Evolutionary conservation across 2,113 vertebrate species (phyloP).

Genomic region (Hippopotamus amphibius): DNA sequence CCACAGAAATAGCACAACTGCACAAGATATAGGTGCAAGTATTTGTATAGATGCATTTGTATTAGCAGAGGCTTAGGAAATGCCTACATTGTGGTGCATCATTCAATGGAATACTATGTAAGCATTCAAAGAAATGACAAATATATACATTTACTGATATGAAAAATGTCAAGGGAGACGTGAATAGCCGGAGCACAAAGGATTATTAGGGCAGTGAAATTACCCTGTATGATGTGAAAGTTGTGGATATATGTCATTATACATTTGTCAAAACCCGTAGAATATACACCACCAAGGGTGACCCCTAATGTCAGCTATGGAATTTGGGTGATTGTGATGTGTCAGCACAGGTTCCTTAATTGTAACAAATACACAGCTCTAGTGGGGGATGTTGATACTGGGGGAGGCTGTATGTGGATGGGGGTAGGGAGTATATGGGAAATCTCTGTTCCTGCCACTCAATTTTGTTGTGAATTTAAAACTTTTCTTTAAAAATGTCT

Average conservation of each 20-base stretch:
- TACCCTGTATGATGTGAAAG: not conserved
- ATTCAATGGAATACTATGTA: not conserved
- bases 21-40: not conserved
- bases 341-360: not conserved
- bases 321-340: not conserved
- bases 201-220: not conserved
- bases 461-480: constrained; percentile 18
- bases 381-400: not conserved
- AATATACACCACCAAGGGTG: not conserved
- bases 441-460: not conserved
- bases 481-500: not conserved
- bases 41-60: not conserved
- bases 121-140: constrained; percentile 33
- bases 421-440: not conserved
- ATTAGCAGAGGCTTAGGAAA: constrained; percentile 25
- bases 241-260: not conserved
- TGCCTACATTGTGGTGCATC: not conserved
- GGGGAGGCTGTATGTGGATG: not conserved
- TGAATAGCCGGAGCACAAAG: not conserved
- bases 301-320: not conserved
- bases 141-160: not conserved
- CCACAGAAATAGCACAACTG: not conserved
- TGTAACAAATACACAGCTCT: not conserved
- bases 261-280: not conserved
- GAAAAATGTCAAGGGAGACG: constrained; percentile 1